Percentiles rank a stretch among this genome's conserved stretches.
Evolutionary conservation across 2,888 invertebrate species (phyloP).

Genomic region (Himalopsyche anomala): DNA sequence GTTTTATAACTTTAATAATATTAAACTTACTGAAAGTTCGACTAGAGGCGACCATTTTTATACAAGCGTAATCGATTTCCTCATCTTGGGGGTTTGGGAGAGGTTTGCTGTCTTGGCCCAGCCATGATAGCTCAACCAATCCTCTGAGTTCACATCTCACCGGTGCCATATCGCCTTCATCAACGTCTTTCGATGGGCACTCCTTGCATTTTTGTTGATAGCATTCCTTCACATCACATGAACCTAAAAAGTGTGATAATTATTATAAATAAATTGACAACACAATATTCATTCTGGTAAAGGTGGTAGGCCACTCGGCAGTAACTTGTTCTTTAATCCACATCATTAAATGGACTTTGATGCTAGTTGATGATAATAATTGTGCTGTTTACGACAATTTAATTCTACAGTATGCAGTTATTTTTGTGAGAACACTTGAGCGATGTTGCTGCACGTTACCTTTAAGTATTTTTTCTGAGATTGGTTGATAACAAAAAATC

Average conservation of each 20-base stretch:
- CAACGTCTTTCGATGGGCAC: constrained; percentile 46
- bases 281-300: too few relatives aligned
- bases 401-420: too few relatives aligned
- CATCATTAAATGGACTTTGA: too few relatives aligned
- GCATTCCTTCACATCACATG: constrained; percentile 45
- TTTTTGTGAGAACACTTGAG: too few relatives aligned
- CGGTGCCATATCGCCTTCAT: not conserved
- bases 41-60: constrained; percentile 60
- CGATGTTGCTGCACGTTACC: too few relatives aligned
- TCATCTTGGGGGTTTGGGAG: constrained; percentile 6
- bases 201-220: constrained; percentile 57
- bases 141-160: constrained; percentile 51
- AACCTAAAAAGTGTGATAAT: not conserved
- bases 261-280: too few relatives aligned
- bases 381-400: too few relatives aligned
- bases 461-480: too few relatives aligned
- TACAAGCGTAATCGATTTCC: constrained; percentile 56
- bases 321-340: too few relatives aligned
- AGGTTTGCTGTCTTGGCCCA: constrained; percentile 10
- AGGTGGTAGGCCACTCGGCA: not conserved
- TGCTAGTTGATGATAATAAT: too few relatives aligned
- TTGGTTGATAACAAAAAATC: too few relatives aligned
- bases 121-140: constrained; percentile 47
- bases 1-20: too few relatives aligned
- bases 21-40: constrained; percentile 54